A percentile compares a stretch with the other conserved stretches of the same genome.
These are phyloP conservation scores for Formica exsecta DNA, from an alignment of 1,140 invertebrate genomes.

Conservation along the genomic window DNA sequence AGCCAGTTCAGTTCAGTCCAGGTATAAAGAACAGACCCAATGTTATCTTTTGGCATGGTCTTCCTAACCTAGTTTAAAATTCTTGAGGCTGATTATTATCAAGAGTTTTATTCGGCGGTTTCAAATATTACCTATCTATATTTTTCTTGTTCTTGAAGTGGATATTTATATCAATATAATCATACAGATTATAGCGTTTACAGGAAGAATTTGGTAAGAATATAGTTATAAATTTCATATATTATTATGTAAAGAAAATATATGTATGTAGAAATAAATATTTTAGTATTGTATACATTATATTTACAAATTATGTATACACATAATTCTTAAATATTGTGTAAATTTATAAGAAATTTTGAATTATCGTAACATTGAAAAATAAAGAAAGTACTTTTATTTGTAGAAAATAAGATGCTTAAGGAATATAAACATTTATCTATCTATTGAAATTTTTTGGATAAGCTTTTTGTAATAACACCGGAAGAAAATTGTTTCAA, in stretches of 20 bases:
- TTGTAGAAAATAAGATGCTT: conserved; percentile 8
- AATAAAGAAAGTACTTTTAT: background rate
- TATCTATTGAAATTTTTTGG: background rate
- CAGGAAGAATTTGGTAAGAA: conserved; percentile 3
- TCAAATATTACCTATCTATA: background rate
- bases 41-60: background rate
- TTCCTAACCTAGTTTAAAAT: conserved; percentile 6
- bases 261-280: background rate
- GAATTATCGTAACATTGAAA: background rate
- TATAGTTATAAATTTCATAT: background rate
- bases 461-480: background rate
- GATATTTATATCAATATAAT: background rate
- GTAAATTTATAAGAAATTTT: background rate
- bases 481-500: background rate
- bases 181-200: background rate
- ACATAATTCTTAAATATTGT: no score
- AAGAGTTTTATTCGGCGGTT: background rate
- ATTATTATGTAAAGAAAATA: background rate
- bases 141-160: background rate
- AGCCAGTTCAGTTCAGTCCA: no score
- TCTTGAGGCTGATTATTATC: background rate
- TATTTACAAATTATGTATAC: background rate
- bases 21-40: no score
- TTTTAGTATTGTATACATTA: background rate
- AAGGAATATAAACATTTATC: conserved; percentile 12